Evolutionary conservation across 2,113 vertebrate genomes (phyloP), one percentile per base, ranked within the genome.

Genomic region (Zapus hudsonius): DNA sequence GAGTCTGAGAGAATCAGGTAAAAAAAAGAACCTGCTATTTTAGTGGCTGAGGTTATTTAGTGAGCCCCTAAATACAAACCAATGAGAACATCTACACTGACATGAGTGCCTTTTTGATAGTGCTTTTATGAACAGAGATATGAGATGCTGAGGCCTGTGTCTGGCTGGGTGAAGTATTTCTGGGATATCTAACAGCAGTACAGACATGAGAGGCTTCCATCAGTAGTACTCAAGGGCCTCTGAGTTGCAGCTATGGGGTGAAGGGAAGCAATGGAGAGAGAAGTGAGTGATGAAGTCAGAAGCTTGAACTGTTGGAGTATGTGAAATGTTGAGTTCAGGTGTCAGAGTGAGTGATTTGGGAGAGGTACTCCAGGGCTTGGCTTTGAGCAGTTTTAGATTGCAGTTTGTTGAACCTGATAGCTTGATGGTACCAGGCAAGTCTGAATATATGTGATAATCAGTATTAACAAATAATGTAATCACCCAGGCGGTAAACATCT

Each of bases 401-500:
- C n/a, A n/a, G n/a, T n/a, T n/a, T n/a, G 31, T 38, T 90, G 31
- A 83, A 22, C 38, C 79, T 69, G 0, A 5, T 20, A n/a, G 15
- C 75, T 83, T 78, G 44, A 63, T 89, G 23, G 16, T 19, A 87
- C 10, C 29, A 61, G 59, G 7, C 27, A 92, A 64, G n/a, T n/a
- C n/a, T n/a, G 70, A 82, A 40, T 2, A 36, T 55, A 78, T 66
- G 22, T 70, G 29, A n/a, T n/a, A n/a, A n/a, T n/a, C n/a, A n/a
- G n/a, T n/a, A 80, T 84, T 44, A 72, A 55, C 76, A 69, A 89
- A 17, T 86, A 70, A 67, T 38, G 42, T 6, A 42, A 66, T 82
- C 70, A 52, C 42, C 75, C 86, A n/a, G 33, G 59, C 85, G 69
- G 76, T 80, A 83, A 92, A 89, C 90, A 84, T 82, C 40, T 84